phyloP scores from a whole-genome alignment of 2,113 vertebrate species.

The Edolisoma coerulescens region DNA sequence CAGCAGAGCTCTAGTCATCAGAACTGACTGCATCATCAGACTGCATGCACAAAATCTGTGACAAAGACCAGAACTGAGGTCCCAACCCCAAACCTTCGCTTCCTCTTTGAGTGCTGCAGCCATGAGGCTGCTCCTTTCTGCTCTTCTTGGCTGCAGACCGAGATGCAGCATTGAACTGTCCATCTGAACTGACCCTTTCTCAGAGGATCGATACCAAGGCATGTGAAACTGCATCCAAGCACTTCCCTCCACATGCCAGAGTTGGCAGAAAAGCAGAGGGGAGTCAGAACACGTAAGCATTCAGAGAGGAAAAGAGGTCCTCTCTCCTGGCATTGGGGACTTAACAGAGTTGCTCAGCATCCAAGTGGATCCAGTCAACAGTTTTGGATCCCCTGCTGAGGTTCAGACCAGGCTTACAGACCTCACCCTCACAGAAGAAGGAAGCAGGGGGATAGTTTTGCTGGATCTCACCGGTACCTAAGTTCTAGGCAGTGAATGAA shows the following conservation, averaged over 20 bases:
- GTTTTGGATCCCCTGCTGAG: background rate
- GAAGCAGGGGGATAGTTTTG: background rate
- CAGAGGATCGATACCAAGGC: background rate
- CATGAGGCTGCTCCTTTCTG: background rate
- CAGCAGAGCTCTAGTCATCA: background rate
- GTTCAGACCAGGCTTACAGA: background rate
- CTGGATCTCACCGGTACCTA: background rate
- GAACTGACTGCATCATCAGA: background rate
- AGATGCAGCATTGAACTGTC: background rate
- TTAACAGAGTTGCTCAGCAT: background rate
- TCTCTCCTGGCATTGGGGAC: accelerated
- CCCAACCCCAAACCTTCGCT: background rate
- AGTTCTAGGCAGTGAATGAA: background rate
- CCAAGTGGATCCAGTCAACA: background rate
- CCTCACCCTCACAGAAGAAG: background rate
- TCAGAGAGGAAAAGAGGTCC: background rate
- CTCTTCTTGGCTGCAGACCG: background rate
- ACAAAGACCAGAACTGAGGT: background rate
- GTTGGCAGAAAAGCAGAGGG: background rate
- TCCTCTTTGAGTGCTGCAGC: background rate
- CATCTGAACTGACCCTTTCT: background rate
- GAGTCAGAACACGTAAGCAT: background rate
- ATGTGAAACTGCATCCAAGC: background rate
- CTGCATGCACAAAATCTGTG: background rate
- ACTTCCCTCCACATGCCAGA: accelerated